Conservation (phyloP, 2,113 vertebrate species). For the Phasianus colchicus region DNA sequence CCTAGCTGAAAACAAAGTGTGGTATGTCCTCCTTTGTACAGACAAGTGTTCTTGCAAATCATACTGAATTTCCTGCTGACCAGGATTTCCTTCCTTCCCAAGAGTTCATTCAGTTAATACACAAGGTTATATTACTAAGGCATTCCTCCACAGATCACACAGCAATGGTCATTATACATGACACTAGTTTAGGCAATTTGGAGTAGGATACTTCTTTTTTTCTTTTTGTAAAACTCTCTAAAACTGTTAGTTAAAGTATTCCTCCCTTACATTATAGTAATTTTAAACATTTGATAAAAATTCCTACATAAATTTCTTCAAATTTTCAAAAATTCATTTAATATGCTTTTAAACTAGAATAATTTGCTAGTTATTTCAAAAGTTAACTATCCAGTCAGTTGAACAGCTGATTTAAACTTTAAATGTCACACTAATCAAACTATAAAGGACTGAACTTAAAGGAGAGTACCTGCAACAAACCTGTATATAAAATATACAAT, state of each 20-base stretch:
- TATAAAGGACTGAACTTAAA: not conserved
- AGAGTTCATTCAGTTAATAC: not conserved
- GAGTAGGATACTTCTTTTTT: not conserved
- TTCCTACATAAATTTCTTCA: not conserved
- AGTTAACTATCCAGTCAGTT: not conserved
- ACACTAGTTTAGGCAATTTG: not conserved
- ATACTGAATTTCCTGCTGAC: not conserved
- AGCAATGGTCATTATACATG: not conserved
- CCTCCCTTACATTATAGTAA: not conserved
- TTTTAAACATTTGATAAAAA: not conserved
- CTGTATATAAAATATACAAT: not conserved
- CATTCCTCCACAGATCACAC: not conserved
- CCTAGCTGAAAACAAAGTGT: not conserved
- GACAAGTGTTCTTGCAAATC: not conserved
- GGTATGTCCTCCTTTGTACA: not conserved
- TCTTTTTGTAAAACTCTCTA: not conserved
- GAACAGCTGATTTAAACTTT: not conserved
- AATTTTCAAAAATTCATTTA: not conserved
- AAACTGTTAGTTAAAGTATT: not conserved
- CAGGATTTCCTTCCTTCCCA: not conserved
- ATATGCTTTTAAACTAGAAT: not conserved
- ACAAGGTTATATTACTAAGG: not conserved
- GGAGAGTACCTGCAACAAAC: not conserved
- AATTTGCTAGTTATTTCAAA: not conserved
- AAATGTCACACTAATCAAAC: not conserved